Evolutionary conservation across 2,113 vertebrate genomes (phyloP).

Genomic region (Thunnus thynnus): DNA sequence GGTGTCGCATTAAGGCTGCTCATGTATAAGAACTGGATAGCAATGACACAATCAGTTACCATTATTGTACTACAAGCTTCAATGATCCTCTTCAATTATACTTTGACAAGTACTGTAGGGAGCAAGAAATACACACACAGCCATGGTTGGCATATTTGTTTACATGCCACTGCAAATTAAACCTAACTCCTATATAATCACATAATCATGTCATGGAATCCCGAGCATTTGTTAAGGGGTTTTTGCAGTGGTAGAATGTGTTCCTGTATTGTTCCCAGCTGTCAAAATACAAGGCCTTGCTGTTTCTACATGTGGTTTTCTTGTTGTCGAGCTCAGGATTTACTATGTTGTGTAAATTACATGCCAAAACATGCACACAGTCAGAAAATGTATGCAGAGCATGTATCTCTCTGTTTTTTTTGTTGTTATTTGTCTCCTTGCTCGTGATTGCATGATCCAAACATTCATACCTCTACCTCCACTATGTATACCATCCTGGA

Average conservation of each 20-base stretch:
- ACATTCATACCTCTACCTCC: background rate
- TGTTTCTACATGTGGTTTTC: background rate
- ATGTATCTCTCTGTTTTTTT: background rate
- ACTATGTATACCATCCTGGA: background rate
- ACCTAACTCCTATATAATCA: constrained; percentile 46
- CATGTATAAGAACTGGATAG: constrained; percentile 40
- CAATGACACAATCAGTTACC: constrained; percentile 53
- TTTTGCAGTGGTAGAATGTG: background rate
- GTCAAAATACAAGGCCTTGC: constrained; percentile 1
- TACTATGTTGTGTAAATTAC: constrained; percentile 1
- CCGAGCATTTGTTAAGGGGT: constrained; percentile 22
- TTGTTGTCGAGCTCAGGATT: background rate
- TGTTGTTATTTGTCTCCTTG: background rate
- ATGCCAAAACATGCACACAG: background rate
- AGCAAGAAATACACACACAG: constrained; percentile 17
- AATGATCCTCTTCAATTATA: constrained; percentile 48
- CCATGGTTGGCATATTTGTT: constrained; percentile 34
- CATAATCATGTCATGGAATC: constrained; percentile 37
- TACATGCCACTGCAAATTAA: constrained; percentile 41
- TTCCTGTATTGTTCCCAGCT: background rate
- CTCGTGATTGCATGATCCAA: background rate
- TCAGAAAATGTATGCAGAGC: background rate
- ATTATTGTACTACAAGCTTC: constrained; percentile 60
- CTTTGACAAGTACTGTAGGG: constrained; percentile 14
- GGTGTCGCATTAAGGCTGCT: constrained; percentile 33